These are phyloP conservation scores for Pyrrhosoma nymphula DNA, from an alignment of 2,888 invertebrate species.

Conservation along the genomic window DNA sequence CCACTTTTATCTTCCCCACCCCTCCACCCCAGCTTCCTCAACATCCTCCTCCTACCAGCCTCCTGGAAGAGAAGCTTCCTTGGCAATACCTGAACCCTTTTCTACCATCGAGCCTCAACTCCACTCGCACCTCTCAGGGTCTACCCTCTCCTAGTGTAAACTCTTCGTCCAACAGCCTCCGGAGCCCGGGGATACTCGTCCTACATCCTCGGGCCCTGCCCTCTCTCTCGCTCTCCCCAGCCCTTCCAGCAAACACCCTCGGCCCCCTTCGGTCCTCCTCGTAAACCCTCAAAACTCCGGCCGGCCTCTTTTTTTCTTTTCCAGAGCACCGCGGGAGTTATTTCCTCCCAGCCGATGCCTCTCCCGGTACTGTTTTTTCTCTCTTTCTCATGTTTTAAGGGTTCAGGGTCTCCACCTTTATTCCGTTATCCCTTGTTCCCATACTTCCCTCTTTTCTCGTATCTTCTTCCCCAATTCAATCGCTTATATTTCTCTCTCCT, in stretches of 20 bases:
- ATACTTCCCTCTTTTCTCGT: background rate
- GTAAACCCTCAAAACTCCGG: background rate
- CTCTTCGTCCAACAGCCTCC: background rate
- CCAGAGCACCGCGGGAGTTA: background rate
- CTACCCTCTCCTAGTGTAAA: slow-evolving; percentile 13
- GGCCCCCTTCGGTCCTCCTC: background rate
- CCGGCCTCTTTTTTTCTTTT: slow-evolving; percentile 4
- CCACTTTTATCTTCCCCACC: background rate
- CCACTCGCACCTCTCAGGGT: background rate
- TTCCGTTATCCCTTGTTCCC: background rate
- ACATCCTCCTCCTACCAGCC: background rate
- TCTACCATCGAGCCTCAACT: background rate
- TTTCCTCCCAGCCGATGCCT: background rate
- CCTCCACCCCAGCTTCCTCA: background rate
- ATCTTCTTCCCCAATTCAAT: background rate
- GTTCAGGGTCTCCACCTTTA: background rate
- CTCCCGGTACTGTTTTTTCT: background rate
- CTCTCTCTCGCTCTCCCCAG: background rate
- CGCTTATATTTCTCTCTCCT: background rate
- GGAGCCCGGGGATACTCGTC: background rate
- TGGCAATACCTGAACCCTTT: background rate
- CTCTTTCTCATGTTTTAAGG: slow-evolving; percentile 8
- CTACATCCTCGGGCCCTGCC: background rate
- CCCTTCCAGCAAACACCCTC: background rate
- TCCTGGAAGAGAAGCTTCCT: background rate